Conservation (phyloP, 2,888 invertebrate species). For the Chloromyia formosa region DNA sequence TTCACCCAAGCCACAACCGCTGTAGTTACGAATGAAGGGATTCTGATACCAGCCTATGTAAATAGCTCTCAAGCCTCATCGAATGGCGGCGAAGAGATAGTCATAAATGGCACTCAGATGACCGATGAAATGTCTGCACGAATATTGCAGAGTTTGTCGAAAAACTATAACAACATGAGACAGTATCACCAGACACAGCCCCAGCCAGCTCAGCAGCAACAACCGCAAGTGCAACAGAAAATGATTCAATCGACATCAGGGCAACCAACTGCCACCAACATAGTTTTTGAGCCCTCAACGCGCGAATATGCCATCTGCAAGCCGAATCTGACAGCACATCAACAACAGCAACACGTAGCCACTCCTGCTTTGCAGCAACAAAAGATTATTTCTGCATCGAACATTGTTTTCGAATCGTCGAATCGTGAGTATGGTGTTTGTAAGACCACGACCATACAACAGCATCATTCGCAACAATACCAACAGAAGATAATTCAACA, state of each 20-base stretch:
- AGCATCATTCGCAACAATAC: conserved; percentile 26
- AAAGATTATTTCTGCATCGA: conserved; percentile 20
- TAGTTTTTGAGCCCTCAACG: conserved; percentile 28
- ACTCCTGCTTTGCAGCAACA: conserved; percentile 2
- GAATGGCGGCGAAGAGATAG: conserved; percentile 59
- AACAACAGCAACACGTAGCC: conserved; percentile 24
- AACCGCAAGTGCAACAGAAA: conserved; percentile 21
- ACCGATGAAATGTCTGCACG: conserved; percentile 63
- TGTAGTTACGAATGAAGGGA: conserved; percentile 32
- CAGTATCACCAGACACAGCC: conserved; percentile 54
- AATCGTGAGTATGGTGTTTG: conserved; percentile 26
- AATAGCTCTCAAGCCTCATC: conserved; percentile 32
- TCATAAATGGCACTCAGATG: conserved; percentile 64
- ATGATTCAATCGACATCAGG: too few relatives aligned
- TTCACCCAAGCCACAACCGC: conserved; percentile 41
- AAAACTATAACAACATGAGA: conserved; percentile 55
- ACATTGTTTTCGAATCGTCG: conserved; percentile 24
- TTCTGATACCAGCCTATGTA: conserved; percentile 32
- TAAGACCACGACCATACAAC: conserved; percentile 23
- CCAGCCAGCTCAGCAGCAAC: conserved; percentile 50
- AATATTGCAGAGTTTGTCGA: conserved; percentile 63
- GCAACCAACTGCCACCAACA: conserved; percentile 21
- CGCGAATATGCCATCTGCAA: conserved; percentile 40
- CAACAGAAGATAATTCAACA: conserved; percentile 20
- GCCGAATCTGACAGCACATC: conserved; percentile 19